Base-by-base conservation (phyloP, 2,797 vertebrate species). In the Periparus ater region DNA sequence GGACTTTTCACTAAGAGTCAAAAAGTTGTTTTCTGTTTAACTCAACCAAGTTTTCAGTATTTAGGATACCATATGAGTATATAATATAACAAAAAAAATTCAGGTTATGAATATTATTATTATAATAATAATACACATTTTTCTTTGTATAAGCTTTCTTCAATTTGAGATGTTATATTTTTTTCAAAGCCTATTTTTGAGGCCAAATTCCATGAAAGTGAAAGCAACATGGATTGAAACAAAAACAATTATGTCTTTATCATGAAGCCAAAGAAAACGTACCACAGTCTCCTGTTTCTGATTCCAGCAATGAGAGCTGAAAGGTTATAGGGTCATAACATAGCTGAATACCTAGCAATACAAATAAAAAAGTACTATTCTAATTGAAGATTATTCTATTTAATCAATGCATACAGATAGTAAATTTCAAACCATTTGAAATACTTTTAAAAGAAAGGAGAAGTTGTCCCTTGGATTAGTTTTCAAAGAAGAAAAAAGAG, bases 101-200 rank as follows among this genome's bases (percentile, higher is more conserved):
- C 8, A 40, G 51, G 22, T 11, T 29, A n/a, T n/a, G n/a, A n/a
- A n/a, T n/a, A n/a, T n/a, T n/a, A n/a, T n/a, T n/a, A n/a, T n/a
- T n/a, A n/a, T n/a, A n/a, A n/a, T 30, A 21, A 61, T 26, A 77
- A 87, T 14, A 10, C 6, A 48, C 9, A 22, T 48, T 81, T 88
- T 73, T 51, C 26, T 48, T 65, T 50, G 70, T 82, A 36, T 76
- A 60, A 82, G 13, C 4, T 70, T 92, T 82, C 20, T 89, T 93
- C 34, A 36, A 4, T 65, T 74, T 82, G 53, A 82, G 50, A 82
- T 57, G 10, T 38, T 66, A 13, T 12, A 17, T 21, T 57, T 91
- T 88, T 85, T 83, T 90, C 60, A 82, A 89, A 81, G 26, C 10
- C 72, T 57, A 42, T 63, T 90, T 85, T 93, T 58, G 58, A 87